Conservation (phyloP, 1,140 invertebrate species). For the Drosophila tristis region DNA sequence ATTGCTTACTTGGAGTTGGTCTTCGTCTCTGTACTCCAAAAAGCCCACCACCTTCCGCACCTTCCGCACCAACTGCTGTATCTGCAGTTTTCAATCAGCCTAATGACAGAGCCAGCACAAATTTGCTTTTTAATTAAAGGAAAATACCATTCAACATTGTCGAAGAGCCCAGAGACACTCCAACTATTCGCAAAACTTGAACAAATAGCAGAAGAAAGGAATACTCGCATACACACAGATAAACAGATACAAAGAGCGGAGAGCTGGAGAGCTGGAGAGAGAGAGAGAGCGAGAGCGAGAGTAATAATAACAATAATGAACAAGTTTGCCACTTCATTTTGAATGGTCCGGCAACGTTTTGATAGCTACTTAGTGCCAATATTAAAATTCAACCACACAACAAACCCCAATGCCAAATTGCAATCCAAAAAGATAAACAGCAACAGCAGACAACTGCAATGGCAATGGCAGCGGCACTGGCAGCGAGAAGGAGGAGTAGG, state of each 20-base stretch:
- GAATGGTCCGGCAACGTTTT: slow-evolving; percentile 62
- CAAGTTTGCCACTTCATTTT: slow-evolving; percentile 80
- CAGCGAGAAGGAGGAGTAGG: no score
- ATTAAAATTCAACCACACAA: slow-evolving; percentile 68
- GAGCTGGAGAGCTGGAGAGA: neutral
- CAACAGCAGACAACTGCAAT: slow-evolving; percentile 24
- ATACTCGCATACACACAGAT: slow-evolving; percentile 9
- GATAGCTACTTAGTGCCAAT: slow-evolving; percentile 79
- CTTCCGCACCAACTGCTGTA: neutral
- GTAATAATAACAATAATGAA: slow-evolving; percentile 79
- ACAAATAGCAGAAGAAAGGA: slow-evolving; percentile 22
- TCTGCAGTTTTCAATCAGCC: slow-evolving; percentile 73
- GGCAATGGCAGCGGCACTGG: no score
- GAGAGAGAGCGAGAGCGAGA: slow-evolving; percentile 30
- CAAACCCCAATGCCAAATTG: slow-evolving; percentile 28
- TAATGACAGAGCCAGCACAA: slow-evolving; percentile 70
- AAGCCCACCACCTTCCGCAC: no score
- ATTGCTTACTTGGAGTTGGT: slow-evolving; percentile 68
- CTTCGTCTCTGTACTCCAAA: slow-evolving; percentile 8
- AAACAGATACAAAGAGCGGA: neutral
- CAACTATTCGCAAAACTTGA: slow-evolving; percentile 53
- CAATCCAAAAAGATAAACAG: slow-evolving; percentile 64
- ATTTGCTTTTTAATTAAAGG: slow-evolving; percentile 82
- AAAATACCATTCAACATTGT: slow-evolving; percentile 65
- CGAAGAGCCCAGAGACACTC: slow-evolving; percentile 58